A percentile compares a stretch with the other conserved stretches of the same genome.
phyloP scores from a whole-genome alignment of 2,113 vertebrate species.

The Onychostoma macrolepis region DNA sequence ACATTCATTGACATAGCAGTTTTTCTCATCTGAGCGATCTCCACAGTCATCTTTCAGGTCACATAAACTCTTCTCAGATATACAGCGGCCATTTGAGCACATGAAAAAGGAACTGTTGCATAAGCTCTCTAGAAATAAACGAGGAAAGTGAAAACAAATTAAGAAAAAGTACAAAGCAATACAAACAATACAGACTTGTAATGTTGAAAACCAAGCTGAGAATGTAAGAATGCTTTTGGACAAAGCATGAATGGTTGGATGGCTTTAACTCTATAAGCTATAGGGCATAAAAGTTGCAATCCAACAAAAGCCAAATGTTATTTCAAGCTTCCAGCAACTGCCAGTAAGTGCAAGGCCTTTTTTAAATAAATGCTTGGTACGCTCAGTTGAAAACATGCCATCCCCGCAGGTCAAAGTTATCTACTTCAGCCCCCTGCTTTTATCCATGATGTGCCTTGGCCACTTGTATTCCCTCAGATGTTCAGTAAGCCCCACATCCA shows the following conservation, averaged over 20 bases:
- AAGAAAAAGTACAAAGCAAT: not conserved
- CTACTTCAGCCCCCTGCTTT: constrained; percentile 53
- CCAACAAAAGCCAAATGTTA: constrained; percentile 29
- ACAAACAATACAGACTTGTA: not conserved
- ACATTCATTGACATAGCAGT: constrained; percentile 94
- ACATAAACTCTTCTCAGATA: constrained; percentile 84
- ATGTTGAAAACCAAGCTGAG: constrained; percentile 26
- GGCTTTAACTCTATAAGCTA: constrained; percentile 6
- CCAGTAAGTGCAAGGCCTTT: constrained; percentile 48
- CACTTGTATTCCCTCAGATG: constrained; percentile 53
- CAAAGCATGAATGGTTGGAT: constrained; percentile 13
- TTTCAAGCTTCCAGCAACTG: constrained; percentile 22
- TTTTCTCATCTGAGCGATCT: constrained; percentile 92
- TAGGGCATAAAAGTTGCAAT: constrained; percentile 33
- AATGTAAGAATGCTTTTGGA: constrained; percentile 21
- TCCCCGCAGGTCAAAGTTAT: constrained; percentile 51
- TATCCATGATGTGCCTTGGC: constrained; percentile 45
- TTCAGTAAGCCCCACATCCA: constrained; percentile 43
- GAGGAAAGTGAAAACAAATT: constrained; percentile 37
- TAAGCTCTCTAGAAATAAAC: constrained; percentile 87
- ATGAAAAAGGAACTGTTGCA: constrained; percentile 98
- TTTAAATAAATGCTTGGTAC: not conserved
- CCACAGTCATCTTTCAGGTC: constrained; percentile 90
- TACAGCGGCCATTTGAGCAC: constrained; percentile 96
- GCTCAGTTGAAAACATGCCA: constrained; percentile 42